Percentiles rank a stretch among this genome's conserved stretches.
Evolutionary conservation across 2,888 invertebrate genomes (phyloP).

Genomic region (Idaea aversata): DNA sequence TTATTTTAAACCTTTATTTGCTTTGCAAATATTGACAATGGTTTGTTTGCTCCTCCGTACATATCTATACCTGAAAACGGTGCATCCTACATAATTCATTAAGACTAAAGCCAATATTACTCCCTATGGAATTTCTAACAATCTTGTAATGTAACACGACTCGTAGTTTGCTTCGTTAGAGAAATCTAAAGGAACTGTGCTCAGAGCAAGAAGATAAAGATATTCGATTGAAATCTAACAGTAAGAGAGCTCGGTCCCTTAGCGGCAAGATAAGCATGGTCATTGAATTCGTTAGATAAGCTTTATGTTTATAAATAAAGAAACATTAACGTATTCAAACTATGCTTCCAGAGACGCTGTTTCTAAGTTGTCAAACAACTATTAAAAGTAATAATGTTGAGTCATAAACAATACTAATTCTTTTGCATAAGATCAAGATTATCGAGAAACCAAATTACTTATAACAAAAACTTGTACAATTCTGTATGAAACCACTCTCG

Average conservation of each 20-base stretch:
- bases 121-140: constrained; percentile 44
- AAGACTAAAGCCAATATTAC: constrained; percentile 35
- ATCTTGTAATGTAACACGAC: constrained; percentile 11
- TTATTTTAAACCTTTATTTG: background rate
- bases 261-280: background rate
- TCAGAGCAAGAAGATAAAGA: background rate
- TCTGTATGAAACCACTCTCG: constrained; percentile 5
- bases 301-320: background rate
- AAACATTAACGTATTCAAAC: background rate
- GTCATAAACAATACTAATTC: background rate
- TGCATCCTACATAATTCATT: constrained; percentile 41
- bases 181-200: constrained; percentile 9
- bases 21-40: background rate
- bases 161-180: constrained; percentile 12
- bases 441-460: background rate
- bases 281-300: background rate
- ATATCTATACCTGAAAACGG: constrained; percentile 43
- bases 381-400: background rate
- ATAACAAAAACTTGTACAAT: background rate
- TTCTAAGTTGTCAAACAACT: background rate
- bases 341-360: background rate
- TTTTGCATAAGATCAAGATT: background rate
- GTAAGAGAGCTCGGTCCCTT: constrained; percentile 1
- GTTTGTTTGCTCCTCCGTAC: background rate
- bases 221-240: background rate